Base-by-base conservation (phyloP, 2,113 vertebrate genomes). In the Petaurus breviceps region DNA sequence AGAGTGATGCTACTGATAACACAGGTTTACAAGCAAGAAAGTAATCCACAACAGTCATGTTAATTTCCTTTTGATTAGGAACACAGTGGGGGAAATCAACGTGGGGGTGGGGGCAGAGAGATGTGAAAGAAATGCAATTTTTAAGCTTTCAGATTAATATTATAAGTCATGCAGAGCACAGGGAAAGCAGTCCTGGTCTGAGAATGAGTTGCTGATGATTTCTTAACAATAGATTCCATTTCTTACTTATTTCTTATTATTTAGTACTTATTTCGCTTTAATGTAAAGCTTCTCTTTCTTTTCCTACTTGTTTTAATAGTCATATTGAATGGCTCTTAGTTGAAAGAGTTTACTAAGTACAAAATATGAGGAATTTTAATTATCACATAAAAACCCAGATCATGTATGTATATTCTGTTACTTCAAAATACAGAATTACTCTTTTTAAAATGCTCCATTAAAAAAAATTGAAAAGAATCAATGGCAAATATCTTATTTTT, bases 401-500 rank as follows among this genome's bases (percentile, higher is more conserved):
- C 93, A 68, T 94, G 93, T 93, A 50, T 61, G 28, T 91, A 90
- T 6, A 92, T 57, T 61, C 9, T 1, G 19, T 91, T 97, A 49
- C 94, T 97, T 84, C n/a, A 84, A 84, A 84, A 84, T 23, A 43
- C 68, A 84, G 68, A 84, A 43, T 43, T 84, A n/a, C n/a, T 5
- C 68, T 96, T 96, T 89, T 91, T 95, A 91, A 95, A 91, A 53
- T n/a, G 91, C 90, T 16, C 2, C 94, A 93, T 95, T 96, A 93
- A 93, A 61, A 90, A 93, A 92, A 43, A 89, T 10, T 90, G 57
- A 89, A 92, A 95, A 94, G 47, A 98, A 94, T 90, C 55, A 46
- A 9, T 84, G 90, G 96, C 95, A 92, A 95, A 92, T 97, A 97
- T 96, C 97, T 98, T 96, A 94, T 93, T 96, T 98, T 97, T 97